Evolutionary conservation across 2,113 vertebrate genomes (phyloP), one percentile per base, ranked within the genome.

Genomic region (Lamprotornis superbus): DNA sequence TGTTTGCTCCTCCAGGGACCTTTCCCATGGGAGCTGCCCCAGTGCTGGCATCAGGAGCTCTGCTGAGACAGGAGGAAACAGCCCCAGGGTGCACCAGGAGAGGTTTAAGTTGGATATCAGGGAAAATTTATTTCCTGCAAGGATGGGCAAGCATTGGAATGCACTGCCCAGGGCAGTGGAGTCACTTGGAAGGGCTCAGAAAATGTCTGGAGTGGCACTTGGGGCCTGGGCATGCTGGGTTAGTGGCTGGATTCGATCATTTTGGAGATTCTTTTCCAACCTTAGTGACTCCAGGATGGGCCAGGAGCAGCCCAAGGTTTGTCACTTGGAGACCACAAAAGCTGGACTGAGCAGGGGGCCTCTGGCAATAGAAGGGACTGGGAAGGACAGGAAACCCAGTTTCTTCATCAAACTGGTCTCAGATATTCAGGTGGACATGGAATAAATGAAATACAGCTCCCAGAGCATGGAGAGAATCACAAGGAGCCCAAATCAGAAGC

Each of bases 281-380:
- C 5, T 18, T 7, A 4, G 6, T 15, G 20, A 31, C 28, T 17
- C 57, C 27, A 1, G 0, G 4, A 3, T 3, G 24, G 61, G n/a
- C 55, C 44, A 42, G 39, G 23, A 39, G n/a, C 68, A 50, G 44
- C 4, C 28, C 30, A 24, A 19, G 24, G 37, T 89, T 80, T 40
- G 76, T 37, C 76, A 23, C 70, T 12, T 11, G 9, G n/a, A 73
- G 75, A 42, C 10, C 70, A 61, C 4, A 8, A 31, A 50, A 10
- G 5, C 47, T 0, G 2, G 52, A 1, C 9, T 5, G 65, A 37
- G 50, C n/a, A 15, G 15, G 47, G 12, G 19, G 25, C 2, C 47
- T 12, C 12, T 10, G 52, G 31, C 7, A 6, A 10, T 0, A 9
- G 50, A 33, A 23, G 31, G 60, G 44, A 5, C 27, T 39, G 64